Evolutionary conservation across 2,888 invertebrate genomes (phyloP).

Genomic region (Capitulum mitella): DNA sequence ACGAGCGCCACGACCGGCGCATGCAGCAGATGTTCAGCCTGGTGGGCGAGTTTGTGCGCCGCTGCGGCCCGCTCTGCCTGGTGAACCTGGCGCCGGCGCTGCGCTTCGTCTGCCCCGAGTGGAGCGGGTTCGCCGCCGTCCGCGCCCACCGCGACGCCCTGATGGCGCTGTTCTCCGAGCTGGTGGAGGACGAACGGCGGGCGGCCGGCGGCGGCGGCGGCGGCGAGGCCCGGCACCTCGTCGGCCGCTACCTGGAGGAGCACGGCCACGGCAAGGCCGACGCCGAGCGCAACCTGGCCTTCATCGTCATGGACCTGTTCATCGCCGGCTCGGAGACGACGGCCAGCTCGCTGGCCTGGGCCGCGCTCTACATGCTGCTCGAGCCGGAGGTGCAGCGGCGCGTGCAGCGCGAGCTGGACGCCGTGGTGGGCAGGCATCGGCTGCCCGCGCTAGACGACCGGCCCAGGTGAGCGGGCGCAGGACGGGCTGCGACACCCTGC

Average conservation of each 20-base stretch:
- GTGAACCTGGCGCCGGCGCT: not conserved
- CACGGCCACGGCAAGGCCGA: not conserved
- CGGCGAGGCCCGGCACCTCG: not conserved
- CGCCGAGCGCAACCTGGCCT: conserved; percentile 1
- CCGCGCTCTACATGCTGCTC: not conserved
- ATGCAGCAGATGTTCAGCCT: conserved; percentile 2
- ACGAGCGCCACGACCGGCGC: not conserved
- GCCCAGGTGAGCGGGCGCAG: not conserved
- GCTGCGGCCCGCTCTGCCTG: not conserved
- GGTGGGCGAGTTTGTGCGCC: not conserved
- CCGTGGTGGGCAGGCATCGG: not conserved
- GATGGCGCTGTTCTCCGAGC: not conserved
- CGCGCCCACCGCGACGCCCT: conserved; percentile 3
- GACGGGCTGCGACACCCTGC: too few species aligned
- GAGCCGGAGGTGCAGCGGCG: not conserved
- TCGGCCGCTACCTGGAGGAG: not conserved
- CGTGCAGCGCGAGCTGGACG: not conserved
- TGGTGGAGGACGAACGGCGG: not conserved
- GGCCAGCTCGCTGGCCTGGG: not conserved
- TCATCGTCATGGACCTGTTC: conserved; percentile 14
- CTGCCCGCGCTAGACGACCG: not conserved
- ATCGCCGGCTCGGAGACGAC: conserved; percentile 2
- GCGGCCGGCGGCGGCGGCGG: not conserved
- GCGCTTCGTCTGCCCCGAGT: not conserved
- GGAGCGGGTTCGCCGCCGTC: not conserved